These are phyloP conservation scores for Crotalus tigris DNA, from an alignment of 2,113 vertebrate genomes.

Conservation along the genomic window DNA sequence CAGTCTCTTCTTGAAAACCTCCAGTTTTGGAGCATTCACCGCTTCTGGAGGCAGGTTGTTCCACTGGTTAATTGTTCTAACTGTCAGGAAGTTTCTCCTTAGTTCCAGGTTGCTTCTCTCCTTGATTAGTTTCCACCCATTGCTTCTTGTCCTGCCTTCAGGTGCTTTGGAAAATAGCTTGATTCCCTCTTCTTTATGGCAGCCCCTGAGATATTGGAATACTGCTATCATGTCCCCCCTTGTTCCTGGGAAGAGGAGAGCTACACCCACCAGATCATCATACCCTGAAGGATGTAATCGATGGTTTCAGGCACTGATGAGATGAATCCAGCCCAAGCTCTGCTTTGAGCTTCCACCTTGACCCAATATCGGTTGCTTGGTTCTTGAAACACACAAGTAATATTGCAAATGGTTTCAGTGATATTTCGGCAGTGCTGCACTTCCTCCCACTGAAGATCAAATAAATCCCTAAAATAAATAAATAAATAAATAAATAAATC, in stretches of 20 bases:
- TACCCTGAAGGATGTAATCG: constrained; percentile 65
- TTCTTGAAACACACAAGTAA: constrained; percentile 66
- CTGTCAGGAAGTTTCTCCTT: too few relatives aligned
- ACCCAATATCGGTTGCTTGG: constrained; percentile 49
- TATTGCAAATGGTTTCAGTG: constrained; percentile 47
- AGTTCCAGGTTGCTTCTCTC: too few relatives aligned
- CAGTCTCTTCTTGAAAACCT: too few relatives aligned
- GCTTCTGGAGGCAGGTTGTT: too few relatives aligned
- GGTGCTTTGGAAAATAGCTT: too few relatives aligned
- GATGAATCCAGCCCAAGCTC: rapidly evolving
- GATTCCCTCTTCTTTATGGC: too few relatives aligned
- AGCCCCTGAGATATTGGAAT: too few relatives aligned
- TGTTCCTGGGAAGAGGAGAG: not conserved
- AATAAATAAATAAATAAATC: not conserved
- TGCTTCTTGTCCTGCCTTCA: too few relatives aligned
- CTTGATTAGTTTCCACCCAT: too few relatives aligned
- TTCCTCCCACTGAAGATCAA: constrained; percentile 40
- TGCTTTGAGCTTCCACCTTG: constrained; percentile 44
- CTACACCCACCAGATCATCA: not conserved
- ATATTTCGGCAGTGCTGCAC: constrained; percentile 53
- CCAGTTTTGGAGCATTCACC: too few relatives aligned
- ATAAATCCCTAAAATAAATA: constrained; percentile 44
- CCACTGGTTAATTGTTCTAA: too few relatives aligned
- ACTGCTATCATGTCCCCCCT: too few relatives aligned
- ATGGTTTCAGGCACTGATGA: constrained; percentile 57